Evolutionary conservation across 2,888 invertebrate genomes (phyloP), one percentile per base, ranked within the genome.

Genomic region (Ectemnius continuus): DNA sequence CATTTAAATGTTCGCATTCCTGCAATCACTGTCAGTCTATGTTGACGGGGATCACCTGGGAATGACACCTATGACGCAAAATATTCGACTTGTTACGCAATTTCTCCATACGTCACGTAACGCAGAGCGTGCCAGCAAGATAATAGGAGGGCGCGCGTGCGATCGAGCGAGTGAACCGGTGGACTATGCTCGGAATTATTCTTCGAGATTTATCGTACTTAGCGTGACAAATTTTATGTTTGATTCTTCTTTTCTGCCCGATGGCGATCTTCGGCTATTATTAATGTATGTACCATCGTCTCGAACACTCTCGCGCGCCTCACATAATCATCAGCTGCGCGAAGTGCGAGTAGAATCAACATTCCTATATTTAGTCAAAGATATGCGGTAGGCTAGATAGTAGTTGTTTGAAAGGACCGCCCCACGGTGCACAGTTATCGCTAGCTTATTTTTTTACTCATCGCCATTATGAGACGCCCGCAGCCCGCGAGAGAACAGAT

Each of bases 341-440:
- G 13, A 48, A 66, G 16, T 75, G 63, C 70, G 36, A 68, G 59
- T 70, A 61, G 70, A 64, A 61, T 62, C 46, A 63, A 16, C 16
- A 52, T 62, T 48, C 18, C 68, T 68, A 78, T 73, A 76, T 73
- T 73, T 78, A 73, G 65, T 66, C 36, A 0, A 47, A 62, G 61
- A 70, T 76, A 78, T 61, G 56, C 52, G 36, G 66, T 63, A 61
- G 67, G 62, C 57, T 46, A 23, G 23, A 23, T 23, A 61, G 65
- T 78, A 78, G 70, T 73, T 78, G 70, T 73, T 78, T 70, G 61
- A 78, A 61, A 68, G 56, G 52, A 69, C 67, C 60, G 69, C 57
- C 47, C 57, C 56, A 11, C 36, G 18, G 58, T 20, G 61, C 16
- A 16, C 52, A 4, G 52, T 58, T 76, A 70, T 76, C 73, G 18